Evolutionary conservation across 2,113 vertebrate genomes (phyloP).

Genomic region (Pitta sordida): DNA sequence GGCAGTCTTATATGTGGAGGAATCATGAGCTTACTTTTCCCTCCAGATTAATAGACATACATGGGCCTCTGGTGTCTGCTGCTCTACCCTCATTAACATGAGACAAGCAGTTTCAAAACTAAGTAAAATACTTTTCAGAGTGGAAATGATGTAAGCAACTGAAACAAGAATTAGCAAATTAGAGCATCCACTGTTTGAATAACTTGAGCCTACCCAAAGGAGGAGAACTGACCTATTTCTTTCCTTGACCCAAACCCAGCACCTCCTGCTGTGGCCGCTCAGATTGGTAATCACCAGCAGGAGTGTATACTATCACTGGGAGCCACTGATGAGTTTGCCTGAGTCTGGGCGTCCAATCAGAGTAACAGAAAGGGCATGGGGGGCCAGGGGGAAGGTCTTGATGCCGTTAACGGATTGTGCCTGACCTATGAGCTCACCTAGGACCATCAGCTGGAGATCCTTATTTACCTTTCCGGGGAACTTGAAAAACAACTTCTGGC

Average conservation of each 20-base stretch:
- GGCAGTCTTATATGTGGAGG: rapidly evolving
- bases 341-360: neutral
- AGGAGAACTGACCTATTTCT: neutral
- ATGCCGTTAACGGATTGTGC: neutral
- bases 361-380: neutral
- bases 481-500: neutral
- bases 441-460: neutral
- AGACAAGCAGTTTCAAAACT: conserved; percentile 4
- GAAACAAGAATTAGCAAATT: neutral
- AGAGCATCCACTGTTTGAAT: neutral
- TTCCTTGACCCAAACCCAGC: neutral
- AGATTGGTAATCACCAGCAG: neutral
- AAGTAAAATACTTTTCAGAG: neutral
- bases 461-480: neutral
- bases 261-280: neutral
- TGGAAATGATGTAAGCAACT: neutral
- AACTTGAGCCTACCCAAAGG: neutral
- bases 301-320: neutral
- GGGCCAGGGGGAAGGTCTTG: neutral
- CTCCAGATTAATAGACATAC: neutral
- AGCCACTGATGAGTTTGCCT: neutral
- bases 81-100: neutral
- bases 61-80: neutral
- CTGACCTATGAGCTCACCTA: neutral
- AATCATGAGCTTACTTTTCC: neutral